A percentile compares a stretch with the other conserved stretches of the same genome.
These are phyloP conservation scores for Astreopora myriophthalma DNA, from an alignment of 64 coral and sea anemone species.

Conservation along the genomic window DNA sequence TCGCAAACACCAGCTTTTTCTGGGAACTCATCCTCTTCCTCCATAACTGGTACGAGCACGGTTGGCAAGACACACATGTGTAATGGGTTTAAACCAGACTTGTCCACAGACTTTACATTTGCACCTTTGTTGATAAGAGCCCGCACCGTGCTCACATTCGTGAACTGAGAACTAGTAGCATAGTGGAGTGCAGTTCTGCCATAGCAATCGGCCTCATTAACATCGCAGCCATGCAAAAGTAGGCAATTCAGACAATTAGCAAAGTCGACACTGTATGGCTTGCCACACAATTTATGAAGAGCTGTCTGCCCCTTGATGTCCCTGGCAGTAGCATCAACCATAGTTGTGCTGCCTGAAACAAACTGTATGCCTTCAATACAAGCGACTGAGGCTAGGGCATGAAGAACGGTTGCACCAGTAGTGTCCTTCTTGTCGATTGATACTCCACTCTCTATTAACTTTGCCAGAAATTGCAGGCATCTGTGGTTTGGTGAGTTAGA, in stretches of 20 bases:
- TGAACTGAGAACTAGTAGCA: conserved; percentile 57
- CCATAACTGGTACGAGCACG: conserved; percentile 67
- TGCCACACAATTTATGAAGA: conserved; percentile 65
- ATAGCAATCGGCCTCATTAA: conserved; percentile 62
- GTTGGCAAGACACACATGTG: conserved; percentile 70
- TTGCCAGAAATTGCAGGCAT: conserved; percentile 55
- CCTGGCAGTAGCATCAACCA: conserved; percentile 65
- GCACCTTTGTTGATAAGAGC: conserved; percentile 64
- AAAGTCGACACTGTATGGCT: conserved; percentile 73
- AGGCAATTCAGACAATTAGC: conserved; percentile 59
- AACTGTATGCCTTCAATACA: conserved; percentile 66
- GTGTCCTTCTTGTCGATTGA: conserved; percentile 58
- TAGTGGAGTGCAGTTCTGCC: conserved; percentile 72
- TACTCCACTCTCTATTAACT: conserved; percentile 57
- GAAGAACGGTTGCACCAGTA: conserved; percentile 67
- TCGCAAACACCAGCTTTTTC: conserved; percentile 60
- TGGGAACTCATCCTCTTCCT: conserved; percentile 48
- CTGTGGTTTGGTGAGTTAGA: conserved; percentile 71
- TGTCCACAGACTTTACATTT: conserved; percentile 62
- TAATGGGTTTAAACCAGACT: conserved; percentile 65
- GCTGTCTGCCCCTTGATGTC: conserved; percentile 71
- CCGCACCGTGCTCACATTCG: conserved; percentile 63
- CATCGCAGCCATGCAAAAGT: conserved; percentile 60
- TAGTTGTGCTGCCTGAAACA: conserved; percentile 64
- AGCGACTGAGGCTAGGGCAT: conserved; percentile 68